Conservation (phyloP, 92 coral and sea anemone species). For the Phenganax stokvisi region DNA sequence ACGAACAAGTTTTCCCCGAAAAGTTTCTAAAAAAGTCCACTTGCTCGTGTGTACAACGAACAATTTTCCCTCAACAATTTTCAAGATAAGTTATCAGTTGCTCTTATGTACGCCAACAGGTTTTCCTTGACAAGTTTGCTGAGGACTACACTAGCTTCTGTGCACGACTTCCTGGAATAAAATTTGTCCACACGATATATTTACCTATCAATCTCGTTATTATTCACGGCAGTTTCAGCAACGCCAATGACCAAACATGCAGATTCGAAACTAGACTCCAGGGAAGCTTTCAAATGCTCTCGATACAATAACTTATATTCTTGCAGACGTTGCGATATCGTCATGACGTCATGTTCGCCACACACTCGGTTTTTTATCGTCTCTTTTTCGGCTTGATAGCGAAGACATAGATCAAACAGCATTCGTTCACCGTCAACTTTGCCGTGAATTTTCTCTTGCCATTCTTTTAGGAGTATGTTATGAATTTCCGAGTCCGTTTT, state of each 20-base stretch:
- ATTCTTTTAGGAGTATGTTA: constrained; percentile 50
- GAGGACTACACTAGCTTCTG: too few relatives aligned
- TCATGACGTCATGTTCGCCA: constrained; percentile 74
- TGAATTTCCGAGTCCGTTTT: constrained; percentile 75
- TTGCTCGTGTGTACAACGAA: too few relatives aligned
- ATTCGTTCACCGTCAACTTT: constrained; percentile 59
- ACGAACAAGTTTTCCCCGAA: too few relatives aligned
- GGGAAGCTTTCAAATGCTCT: constrained; percentile 68
- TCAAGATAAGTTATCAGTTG: too few relatives aligned
- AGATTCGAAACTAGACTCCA: constrained; percentile 64
- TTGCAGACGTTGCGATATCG: constrained; percentile 66
- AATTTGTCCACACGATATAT: background rate
- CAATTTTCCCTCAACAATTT: too few relatives aligned
- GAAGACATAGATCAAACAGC: constrained; percentile 63
- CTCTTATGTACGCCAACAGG: too few relatives aligned
- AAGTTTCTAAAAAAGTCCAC: too few relatives aligned
- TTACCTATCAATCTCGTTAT: constrained; percentile 36
- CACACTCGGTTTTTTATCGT: constrained; percentile 53
- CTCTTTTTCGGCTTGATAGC: constrained; percentile 74
- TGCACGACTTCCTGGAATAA: background rate
- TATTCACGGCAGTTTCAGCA: constrained; percentile 55
- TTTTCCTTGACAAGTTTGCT: too few relatives aligned
- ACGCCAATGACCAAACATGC: constrained; percentile 69
- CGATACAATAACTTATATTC: constrained; percentile 66
- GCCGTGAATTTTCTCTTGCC: constrained; percentile 60